Base-by-base conservation (phyloP, 64 coral and sea anemone species). In the Acropora yongei region DNA sequence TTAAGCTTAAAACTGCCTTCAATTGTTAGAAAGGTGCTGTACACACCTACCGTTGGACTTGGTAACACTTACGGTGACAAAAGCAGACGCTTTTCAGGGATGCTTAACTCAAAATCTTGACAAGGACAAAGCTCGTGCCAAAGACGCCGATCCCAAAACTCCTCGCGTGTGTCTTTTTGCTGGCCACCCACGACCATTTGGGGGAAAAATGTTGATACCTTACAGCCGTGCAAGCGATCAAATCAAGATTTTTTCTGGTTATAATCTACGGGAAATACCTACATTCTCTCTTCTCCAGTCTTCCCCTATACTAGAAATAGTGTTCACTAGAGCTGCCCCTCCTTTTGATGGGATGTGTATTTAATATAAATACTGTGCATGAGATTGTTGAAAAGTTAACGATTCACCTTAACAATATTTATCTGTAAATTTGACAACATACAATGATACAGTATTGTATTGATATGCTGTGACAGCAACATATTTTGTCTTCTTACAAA, bases 201-300 rank as follows among this genome's bases (percentile, higher is more conserved):
- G 4, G 71, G 71, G 71, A 20, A 74, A 40, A 74, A 74, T 20
- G 71, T 74, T 30, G 30, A 30, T 30, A 30, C 30, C 30, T 30
- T 30, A 20, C 71, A 4, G 71, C 1, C 71, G n/a, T 2, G 13
- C 71, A 74, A 30, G 71, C 9, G 39, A 74, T 74, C 71, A 74
- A 74, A 74, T 74, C 71, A 8, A 74, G 71, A 74, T 30, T 74
- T 74, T 74, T 74, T 74, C 71, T 41, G 39, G n/a, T 40, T 74
- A 74, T 41, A 74, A 74, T 74, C 71, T 74, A 74, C 71, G n/a
- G 71, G 71, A 74, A 74, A 74, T 74, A 74, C 71, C 71, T 74
- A 74, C 71, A 74, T 74, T 74, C 71, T 74, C 71, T 74, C 71
- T 74, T 74, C n/a, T 74, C 71, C 71, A 74, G 71, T 74, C 71